Evolutionary conservation across 2,113 vertebrate genomes (phyloP).

Genomic region (Apistogramma diplotaenia): DNA sequence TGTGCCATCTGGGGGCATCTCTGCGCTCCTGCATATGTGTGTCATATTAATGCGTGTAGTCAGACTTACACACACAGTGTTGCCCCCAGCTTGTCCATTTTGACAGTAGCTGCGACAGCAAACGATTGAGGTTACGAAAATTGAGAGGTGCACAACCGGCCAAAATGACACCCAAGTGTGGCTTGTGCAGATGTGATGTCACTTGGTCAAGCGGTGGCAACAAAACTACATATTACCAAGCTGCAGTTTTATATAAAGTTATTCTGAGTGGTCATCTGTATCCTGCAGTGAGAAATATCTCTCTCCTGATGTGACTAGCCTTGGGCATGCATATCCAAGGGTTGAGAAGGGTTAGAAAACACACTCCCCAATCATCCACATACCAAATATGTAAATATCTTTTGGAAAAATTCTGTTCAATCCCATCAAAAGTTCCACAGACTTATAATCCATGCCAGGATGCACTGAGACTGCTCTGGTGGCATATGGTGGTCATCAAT

Average conservation of each 20-base stretch:
- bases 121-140: too few species aligned
- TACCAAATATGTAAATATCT: too few species aligned
- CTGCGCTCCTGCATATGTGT: background rate
- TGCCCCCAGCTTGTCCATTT: background rate
- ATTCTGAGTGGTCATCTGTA: background rate
- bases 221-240: too few species aligned
- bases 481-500: background rate
- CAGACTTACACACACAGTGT: background rate
- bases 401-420: background rate
- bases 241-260: background rate
- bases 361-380: background rate
- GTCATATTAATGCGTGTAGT: background rate
- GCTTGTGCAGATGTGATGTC: background rate
- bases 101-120: too few species aligned
- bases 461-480: background rate
- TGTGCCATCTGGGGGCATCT: background rate
- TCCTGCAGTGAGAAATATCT: rapidly evolving
- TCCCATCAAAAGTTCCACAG: background rate
- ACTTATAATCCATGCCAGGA: background rate
- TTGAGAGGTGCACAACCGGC: too few species aligned
- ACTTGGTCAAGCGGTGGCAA: background rate
- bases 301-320: background rate
- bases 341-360: too few species aligned
- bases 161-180: too few species aligned
- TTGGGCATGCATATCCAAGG: too few species aligned